A percentile compares a stretch with the other conserved stretches of the same genome.
phyloP scores from a whole-genome alignment of 2,888 invertebrate genomes.

The Junonia oenone region DNA sequence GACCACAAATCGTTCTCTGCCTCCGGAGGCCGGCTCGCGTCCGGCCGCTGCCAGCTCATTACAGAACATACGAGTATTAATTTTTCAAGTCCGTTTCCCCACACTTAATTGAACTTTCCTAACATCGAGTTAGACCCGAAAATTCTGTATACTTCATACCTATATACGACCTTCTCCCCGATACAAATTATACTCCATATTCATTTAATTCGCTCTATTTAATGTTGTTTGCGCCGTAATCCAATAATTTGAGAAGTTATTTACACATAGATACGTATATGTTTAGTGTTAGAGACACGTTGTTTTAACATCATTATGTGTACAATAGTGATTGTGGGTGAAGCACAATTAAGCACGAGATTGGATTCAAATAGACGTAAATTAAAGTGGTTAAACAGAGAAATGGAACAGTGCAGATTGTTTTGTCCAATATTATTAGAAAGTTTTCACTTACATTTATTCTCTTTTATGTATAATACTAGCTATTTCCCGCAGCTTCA shows the following conservation, averaged over 20 bases:
- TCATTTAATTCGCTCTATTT: not conserved
- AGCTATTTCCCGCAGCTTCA: too few species aligned
- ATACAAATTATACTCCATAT: not conserved
- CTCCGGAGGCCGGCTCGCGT: not conserved
- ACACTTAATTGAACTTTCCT: constrained; percentile 1
- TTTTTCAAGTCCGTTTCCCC: not conserved
- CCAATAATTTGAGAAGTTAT: not conserved
- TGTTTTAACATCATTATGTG: constrained; percentile 14
- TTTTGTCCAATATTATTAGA: not conserved
- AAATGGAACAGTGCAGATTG: not conserved
- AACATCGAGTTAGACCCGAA: not conserved
- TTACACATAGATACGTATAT: not conserved
- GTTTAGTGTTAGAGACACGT: constrained; percentile 2
- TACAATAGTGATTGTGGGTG: constrained; percentile 23
- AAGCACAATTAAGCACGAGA: constrained; percentile 25
- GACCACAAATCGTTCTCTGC: constrained; percentile 18
- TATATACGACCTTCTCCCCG: not conserved
- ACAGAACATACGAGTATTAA: constrained; percentile 8
- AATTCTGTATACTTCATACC: not conserved
- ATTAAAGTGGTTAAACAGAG: constrained; percentile 22
- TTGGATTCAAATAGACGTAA: constrained; percentile 22
- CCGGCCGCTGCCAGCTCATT: constrained; percentile 7
- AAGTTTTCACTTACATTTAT: not conserved
- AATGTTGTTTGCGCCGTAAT: not conserved
- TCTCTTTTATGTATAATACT: not conserved